Base-by-base conservation (phyloP, 2,888 invertebrate species). In the Melangyna quadrimaculata region DNA sequence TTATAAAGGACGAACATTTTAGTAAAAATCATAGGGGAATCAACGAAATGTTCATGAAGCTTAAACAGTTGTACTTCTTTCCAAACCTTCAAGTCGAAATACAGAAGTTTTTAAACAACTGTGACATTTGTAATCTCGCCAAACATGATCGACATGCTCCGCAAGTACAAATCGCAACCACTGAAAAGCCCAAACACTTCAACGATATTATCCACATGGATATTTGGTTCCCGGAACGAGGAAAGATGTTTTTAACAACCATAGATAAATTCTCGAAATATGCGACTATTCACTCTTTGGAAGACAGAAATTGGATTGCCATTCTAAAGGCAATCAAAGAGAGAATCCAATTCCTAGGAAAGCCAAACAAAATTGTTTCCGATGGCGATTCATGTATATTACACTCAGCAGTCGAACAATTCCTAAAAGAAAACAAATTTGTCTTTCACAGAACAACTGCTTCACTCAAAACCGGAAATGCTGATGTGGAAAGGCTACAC, bases 31-130 rank as follows among this genome's bases (percentile, higher is more conserved):
- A 67, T 40, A 14, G 75, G 8, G 71, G 71, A 12, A 72, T 67
- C 2, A 27, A 69, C 2, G 71, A 72, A 59, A 35, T 67, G 1
- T 73, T 69, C 24, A 27, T 37, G 0, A 73, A 79, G 22, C 8
- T 79, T 17, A 57, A 48, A 37, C 12, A 57, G 1, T 12, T 14
- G 17, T 75, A 48, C 29, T 72, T n/a, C 14, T 67, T 48, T 17
- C 57, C 55, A 19, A 63, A 74, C 8, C 5, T 65, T 2, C 27
- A 74, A 55, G 10, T 55, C 3, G 55, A 74, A 19, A 74, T 74
- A 43, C 45, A 74, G 12, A 65, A 65, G 24, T 51, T 65, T 40
- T 19, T 61, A 40, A 63, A 73, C 19, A 63, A 73, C 17, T 73
- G 63, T 5, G 63, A 59, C 1, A 59, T 69, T 17, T 69, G 48